Conservation (phyloP, 1,140 invertebrate genomes). For the Plodia interpunctella region DNA sequence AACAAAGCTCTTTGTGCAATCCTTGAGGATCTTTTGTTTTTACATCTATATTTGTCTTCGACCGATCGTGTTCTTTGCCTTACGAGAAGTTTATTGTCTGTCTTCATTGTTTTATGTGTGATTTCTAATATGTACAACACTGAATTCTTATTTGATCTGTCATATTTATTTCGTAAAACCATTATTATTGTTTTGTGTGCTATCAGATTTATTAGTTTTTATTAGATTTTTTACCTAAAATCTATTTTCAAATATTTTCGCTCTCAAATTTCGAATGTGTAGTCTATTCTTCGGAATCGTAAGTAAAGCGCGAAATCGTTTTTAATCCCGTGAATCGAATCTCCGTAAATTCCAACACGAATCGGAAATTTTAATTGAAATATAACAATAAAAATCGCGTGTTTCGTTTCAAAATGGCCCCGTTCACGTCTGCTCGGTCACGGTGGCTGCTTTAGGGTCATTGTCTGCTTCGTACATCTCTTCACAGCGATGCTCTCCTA, state of each 20-base stretch:
- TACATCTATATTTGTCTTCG: constrained; percentile 3
- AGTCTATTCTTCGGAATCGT: no score
- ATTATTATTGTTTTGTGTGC: no score
- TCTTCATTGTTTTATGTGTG: background rate
- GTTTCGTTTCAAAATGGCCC: background rate
- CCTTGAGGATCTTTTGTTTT: background rate
- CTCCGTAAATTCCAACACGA: background rate
- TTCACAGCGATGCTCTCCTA: background rate
- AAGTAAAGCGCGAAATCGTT: background rate
- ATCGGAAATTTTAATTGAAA: background rate
- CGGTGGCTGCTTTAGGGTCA: background rate
- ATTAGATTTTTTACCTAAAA: no score
- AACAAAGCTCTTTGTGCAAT: background rate
- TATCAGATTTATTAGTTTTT: no score
- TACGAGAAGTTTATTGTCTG: background rate
- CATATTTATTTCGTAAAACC: no score
- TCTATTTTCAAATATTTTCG: no score
- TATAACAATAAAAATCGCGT: background rate
- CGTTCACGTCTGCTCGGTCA: background rate
- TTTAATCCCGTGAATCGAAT: background rate
- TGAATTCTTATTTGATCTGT: no score
- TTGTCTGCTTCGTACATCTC: background rate
- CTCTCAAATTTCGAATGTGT: no score
- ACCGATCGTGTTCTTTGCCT: background rate
- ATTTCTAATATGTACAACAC: no score